A percentile compares a stretch with the other conserved stretches of the same genome.
Conservation (phyloP, 2,888 invertebrate species). For the Formica aserva region DNA sequence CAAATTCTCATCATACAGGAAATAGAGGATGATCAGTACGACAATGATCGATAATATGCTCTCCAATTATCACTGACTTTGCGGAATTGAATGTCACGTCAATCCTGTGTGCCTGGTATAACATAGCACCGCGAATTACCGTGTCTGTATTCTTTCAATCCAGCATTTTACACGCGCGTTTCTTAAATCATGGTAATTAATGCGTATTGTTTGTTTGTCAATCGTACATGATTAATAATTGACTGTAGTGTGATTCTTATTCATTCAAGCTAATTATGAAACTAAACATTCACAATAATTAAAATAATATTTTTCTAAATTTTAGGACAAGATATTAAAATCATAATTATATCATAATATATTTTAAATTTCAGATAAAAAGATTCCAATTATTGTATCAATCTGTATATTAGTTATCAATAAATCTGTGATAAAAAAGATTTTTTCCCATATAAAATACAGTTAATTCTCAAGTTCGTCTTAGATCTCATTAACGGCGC, state of each 20-base stretch:
- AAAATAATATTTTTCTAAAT: neutral
- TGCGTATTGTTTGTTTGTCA: neutral
- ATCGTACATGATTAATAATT: neutral
- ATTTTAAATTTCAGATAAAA: neutral
- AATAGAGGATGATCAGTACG: conserved; percentile 20
- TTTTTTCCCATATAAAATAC: neutral
- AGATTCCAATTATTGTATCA: no score
- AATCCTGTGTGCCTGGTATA: conserved; percentile 26
- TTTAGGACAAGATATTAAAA: neutral
- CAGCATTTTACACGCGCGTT: neutral
- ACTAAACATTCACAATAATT: neutral
- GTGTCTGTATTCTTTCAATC: conserved; percentile 1
- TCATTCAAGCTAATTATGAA: neutral
- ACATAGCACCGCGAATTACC: conserved; percentile 25
- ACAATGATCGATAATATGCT: conserved; percentile 36
- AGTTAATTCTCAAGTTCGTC: conserved; percentile 5
- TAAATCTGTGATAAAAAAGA: neutral
- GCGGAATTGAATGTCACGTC: conserved; percentile 65
- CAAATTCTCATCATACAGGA: conserved; percentile 7
- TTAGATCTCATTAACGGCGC: conserved; percentile 57
- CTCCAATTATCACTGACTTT: conserved; percentile 67
- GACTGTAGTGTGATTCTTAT: neutral
- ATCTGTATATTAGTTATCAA: neutral
- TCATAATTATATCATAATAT: neutral
- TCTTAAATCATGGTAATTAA: neutral